A percentile compares a stretch with the other conserved stretches of the same genome.
phyloP scores from a whole-genome alignment of 2,113 vertebrate genomes.

The Manacus vitellinus region DNA sequence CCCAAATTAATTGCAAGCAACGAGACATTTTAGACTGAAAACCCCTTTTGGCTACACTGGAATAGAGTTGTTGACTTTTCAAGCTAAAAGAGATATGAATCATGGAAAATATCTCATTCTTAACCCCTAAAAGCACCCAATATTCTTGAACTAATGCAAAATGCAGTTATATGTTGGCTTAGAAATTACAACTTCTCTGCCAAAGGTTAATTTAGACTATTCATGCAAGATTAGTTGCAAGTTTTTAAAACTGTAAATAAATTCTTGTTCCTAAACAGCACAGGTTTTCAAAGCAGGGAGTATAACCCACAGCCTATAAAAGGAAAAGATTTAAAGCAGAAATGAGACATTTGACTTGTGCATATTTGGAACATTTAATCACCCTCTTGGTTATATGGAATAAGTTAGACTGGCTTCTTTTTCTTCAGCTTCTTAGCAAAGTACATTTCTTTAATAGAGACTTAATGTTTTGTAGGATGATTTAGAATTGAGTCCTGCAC shows the following conservation, averaged over 20 bases:
- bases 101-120: constrained; percentile 59
- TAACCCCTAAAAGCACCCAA: constrained; percentile 35
- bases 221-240: constrained; percentile 48
- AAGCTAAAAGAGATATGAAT: constrained; percentile 55
- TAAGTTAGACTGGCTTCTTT: constrained; percentile 7
- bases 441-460: constrained; percentile 11
- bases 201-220: constrained; percentile 56
- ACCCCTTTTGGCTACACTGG: constrained; percentile 36
- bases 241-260: constrained; percentile 64
- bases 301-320: constrained; percentile 53
- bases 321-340: constrained; percentile 67
- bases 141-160: constrained; percentile 47
- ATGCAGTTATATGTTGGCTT: constrained; percentile 49
- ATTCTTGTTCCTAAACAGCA: constrained; percentile 49
- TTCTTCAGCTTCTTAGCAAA: constrained; percentile 19
- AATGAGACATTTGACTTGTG: constrained; percentile 48
- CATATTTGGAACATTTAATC: constrained; percentile 63
- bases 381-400: constrained; percentile 48
- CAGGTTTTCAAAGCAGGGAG: constrained; percentile 56
- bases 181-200: not conserved
- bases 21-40: constrained; percentile 52
- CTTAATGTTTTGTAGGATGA: not conserved
- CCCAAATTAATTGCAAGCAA: constrained; percentile 55
- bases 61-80: constrained; percentile 49
- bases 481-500: not conserved